Conservation (phyloP, 1,140 invertebrate species). For the Drosophila malerkotliana region DNA sequence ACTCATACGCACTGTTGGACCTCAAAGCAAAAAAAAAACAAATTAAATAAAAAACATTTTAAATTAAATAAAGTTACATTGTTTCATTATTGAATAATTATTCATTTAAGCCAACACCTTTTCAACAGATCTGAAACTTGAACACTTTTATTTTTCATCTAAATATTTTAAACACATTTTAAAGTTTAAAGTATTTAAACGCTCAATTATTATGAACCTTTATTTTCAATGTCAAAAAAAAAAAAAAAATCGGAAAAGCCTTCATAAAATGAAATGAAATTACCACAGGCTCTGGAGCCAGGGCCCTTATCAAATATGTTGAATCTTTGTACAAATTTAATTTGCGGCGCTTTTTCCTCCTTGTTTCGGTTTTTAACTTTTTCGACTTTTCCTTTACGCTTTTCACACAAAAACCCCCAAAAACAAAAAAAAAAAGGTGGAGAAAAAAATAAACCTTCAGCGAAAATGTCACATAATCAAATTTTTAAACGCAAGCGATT, state of each 20-base stretch:
- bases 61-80: constrained; percentile 1
- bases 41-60: background rate
- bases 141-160: no score
- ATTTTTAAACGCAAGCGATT: constrained; percentile 78
- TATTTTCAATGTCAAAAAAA: constrained; percentile 45
- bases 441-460: background rate
- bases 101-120: no score
- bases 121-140: no score
- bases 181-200: no score
- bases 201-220: no score
- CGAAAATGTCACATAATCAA: constrained; percentile 78
- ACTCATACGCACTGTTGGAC: background rate
- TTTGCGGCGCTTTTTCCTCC: constrained; percentile 45
- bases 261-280: constrained; percentile 73
- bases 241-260: constrained; percentile 57
- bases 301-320: constrained; percentile 6
- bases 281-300: constrained; percentile 31
- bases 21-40: background rate
- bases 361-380: constrained; percentile 5
- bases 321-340: constrained; percentile 80
- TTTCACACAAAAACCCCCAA: background rate
- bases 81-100: background rate
- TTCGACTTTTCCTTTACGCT: constrained; percentile 2
- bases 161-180: no score
- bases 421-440: background rate